Conservation (phyloP, 1,140 invertebrate genomes). For the Lasaia peninsularis region DNA sequence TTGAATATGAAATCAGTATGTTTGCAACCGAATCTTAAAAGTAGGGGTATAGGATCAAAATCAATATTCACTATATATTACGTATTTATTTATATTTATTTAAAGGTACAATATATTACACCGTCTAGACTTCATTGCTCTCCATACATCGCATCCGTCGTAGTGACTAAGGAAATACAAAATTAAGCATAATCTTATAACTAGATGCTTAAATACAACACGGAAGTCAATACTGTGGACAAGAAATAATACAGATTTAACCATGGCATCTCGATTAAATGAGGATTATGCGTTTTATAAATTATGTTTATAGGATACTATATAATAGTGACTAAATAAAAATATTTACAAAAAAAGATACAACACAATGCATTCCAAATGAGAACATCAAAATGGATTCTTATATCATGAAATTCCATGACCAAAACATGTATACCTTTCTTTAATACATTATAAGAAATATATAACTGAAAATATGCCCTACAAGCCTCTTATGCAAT, state of each 20-base stretch:
- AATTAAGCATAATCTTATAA: conserved; percentile 67
- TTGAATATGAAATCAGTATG: too few species aligned
- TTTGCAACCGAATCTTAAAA: conserved; percentile 3
- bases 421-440: too few species aligned
- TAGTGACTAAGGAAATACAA: conserved; percentile 72
- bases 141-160: conserved; percentile 56
- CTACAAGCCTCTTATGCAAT: too few species aligned
- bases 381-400: too few species aligned
- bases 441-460: too few species aligned
- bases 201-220: conserved; percentile 61
- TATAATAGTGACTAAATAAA: conserved; percentile 42
- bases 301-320: conserved; percentile 32
- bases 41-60: conserved; percentile 34
- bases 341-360: conserved; percentile 53
- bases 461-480: too few species aligned
- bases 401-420: too few species aligned
- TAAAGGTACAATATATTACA: conserved; percentile 77
- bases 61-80: conserved; percentile 68
- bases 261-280: conserved; percentile 58
- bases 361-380: too few species aligned
- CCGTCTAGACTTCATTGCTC: conserved; percentile 58
- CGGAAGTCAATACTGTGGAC: conserved; percentile 72
- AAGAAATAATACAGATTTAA: conserved; percentile 63
- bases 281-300: conserved; percentile 64
- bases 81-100: conserved; percentile 77